Evolutionary conservation across 2,888 invertebrate genomes (phyloP), one percentile per base, ranked within the genome.

Genomic region (Lobophora halterata): DNA sequence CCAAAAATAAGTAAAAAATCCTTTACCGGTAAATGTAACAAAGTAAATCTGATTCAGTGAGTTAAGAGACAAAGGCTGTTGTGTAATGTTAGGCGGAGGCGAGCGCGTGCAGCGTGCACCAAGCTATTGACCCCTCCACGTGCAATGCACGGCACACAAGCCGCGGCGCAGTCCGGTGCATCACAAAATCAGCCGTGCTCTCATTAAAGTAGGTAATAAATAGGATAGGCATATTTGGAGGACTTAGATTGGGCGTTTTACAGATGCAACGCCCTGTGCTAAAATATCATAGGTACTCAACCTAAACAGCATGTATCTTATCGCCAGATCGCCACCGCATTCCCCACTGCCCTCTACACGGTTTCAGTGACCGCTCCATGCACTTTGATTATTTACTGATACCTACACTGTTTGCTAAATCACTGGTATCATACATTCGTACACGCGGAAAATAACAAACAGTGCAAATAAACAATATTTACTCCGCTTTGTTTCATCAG

Each of bases 61-160:
- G 27, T 36, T 45, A 28, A 43, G 35, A 46, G 50, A 52, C n/a
- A 55, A 52, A 49, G 49, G 43, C 47, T 46, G 30, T 49, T 39
- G 47, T 44, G 37, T 36, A 41, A 41, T 36, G 47, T 46, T 33
- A 38, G 38, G 33, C 27, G 36, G 35, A 40, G 55, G 49, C 49
- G 57, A 46, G 58, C 61, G 65, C 61, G 62, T 63, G 68, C 60
- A 65, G 52, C 53, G 63, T 63, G 68, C 60, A 65, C 52, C 53
- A 62, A 73, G 79, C 65, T 79, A 74, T 76, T 78, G 80, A 80
- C 76, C 79, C 67, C 70, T 62, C 56, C 77, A 76, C 74, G 76
- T 74, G 79, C 33, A 37, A 63, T 61, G 44, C 49, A 52, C 49
- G 48, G 41, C 56, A 58, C 61, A 51, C 58, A 45, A 10, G 16